These are phyloP conservation scores for Phaethornis superciliosus DNA, from an alignment of 2,113 vertebrate genomes.

Conservation along the genomic window DNA sequence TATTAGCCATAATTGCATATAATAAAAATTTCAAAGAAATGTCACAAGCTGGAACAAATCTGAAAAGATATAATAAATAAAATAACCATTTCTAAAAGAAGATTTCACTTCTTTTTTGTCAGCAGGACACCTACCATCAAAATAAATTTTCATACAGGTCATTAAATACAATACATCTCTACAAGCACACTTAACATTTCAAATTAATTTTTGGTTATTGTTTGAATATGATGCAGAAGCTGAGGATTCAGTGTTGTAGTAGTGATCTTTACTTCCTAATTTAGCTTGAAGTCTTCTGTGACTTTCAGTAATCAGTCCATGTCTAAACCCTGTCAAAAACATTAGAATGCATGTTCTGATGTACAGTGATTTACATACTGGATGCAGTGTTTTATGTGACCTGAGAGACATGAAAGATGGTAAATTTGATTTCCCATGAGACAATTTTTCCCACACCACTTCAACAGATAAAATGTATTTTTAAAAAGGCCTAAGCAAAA, in stretches of 20 bases:
- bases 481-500: background rate
- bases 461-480: background rate
- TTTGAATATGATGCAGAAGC: background rate
- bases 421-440: slow-evolving; percentile 5
- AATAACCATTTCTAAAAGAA: background rate
- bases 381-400: background rate
- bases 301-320: background rate
- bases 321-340: background rate
- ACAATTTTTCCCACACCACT: background rate
- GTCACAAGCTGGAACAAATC: background rate
- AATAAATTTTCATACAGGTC: background rate
- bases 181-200: background rate
- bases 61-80: background rate
- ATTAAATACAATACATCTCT: background rate
- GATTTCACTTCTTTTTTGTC: background rate
- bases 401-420: background rate
- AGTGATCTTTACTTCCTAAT: background rate
- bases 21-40: background rate
- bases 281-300: background rate
- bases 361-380: background rate
- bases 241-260: background rate
- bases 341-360: background rate
- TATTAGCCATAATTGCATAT: background rate
- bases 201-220: background rate
- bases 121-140: background rate